Conservation (phyloP, 2,888 invertebrate genomes). For the Nymphalis polychloros region DNA sequence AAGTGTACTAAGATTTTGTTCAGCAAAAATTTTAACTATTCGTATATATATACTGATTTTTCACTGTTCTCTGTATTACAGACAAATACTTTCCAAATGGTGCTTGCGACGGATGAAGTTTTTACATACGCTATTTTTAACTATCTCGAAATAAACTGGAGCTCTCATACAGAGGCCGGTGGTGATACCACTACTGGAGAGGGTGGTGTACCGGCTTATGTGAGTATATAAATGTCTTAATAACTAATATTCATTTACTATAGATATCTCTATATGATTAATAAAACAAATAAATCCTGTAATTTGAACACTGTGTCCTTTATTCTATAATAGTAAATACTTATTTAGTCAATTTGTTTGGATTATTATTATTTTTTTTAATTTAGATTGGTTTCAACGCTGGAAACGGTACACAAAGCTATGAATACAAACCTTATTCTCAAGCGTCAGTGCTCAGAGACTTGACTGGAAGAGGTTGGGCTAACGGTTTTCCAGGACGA, state of each 20-base stretch:
- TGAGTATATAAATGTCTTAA: constrained; percentile 72
- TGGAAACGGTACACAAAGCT: constrained; percentile 95
- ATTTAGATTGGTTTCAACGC: constrained; percentile 96
- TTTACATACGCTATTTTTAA: constrained; percentile 97
- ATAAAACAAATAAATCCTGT: too few relatives aligned
- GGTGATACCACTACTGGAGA: constrained; percentile 93
- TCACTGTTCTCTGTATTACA: constrained; percentile 57
- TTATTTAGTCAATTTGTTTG: background rate
- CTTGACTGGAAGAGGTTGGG: constrained; percentile 91
- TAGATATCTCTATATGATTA: too few relatives aligned
- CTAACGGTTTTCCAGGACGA: constrained; percentile 92
- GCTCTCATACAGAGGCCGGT: constrained; percentile 94
- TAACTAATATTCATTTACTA: too few relatives aligned
- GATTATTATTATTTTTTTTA: constrained; percentile 39
- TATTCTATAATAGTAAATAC: background rate
- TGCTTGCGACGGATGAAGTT: constrained; percentile 95
- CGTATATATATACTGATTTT: too few relatives aligned
- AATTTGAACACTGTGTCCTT: too few relatives aligned
- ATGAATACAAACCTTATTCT: constrained; percentile 94
- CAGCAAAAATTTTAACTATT: too few relatives aligned
- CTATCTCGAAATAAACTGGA: constrained; percentile 95
- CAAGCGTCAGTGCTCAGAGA: constrained; percentile 92
- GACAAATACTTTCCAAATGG: constrained; percentile 98
- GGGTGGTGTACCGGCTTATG: constrained; percentile 92
- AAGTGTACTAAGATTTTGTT: constrained; percentile 45